Evolutionary conservation across 2,113 vertebrate species (phyloP), one percentile per base, ranked within the genome.

Genomic region (Xiphophorus maculatus): DNA sequence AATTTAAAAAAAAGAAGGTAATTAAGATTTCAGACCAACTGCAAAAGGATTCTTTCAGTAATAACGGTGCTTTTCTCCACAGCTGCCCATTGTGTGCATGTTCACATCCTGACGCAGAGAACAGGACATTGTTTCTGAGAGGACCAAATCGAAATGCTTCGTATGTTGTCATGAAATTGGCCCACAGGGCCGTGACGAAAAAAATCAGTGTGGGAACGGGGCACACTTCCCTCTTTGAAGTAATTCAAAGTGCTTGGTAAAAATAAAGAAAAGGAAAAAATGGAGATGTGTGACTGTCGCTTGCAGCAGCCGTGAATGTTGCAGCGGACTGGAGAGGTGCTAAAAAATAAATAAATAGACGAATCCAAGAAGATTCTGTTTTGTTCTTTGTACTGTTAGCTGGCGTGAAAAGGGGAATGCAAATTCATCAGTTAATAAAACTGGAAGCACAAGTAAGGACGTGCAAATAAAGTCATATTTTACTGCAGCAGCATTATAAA

Each of bases 71-170:
- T 54, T 69, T 69, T 69, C 67, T 29, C 6, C 48, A 40, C 62
- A 64, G 71, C 71, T 64, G 71, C 63, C 37, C 37, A 61, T 71
- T 63, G 71, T 64, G 62, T 64, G 60, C 17, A 17, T 25, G 29
- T 48, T 32, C 71, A 64, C 62, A 73, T 73, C 71, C 71, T 64
- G 40, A 32, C 5, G 25, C 61, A n/a, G 71, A 32, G 27, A 25
- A 73, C 71, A 51, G 27, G 37, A 64, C 71, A 73, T 64, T 64
- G 71, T 64, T 64, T 29, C 40, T 63, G 40, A 42, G 44, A 69
- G 14, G 28, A 48, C 19, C 19, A 54, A 63, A 64, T 25, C 63
- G 27, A 64, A 72, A 30, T 44, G 44, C 2, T 69, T 71, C 14
- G 15, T n/a, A 29, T 40, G 60, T 2, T 63, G 61, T 63, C 28